A percentile compares a stretch with the other conserved stretches of the same genome.
Evolutionary conservation across 1,140 invertebrate species (phyloP).

Genomic region (Ooceraea biroi): DNA sequence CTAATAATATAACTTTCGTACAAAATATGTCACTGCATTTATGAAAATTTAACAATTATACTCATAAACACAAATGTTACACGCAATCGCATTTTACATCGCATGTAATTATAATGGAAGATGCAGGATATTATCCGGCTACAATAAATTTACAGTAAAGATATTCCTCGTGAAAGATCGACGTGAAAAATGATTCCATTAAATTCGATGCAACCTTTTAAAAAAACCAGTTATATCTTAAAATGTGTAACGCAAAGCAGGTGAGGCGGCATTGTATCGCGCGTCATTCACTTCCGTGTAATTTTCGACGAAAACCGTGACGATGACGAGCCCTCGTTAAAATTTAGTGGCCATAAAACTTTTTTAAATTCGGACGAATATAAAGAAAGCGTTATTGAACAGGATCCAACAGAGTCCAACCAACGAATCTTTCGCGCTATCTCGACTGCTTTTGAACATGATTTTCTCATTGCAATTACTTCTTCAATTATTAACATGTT

Average conservation of each 20-base stretch:
- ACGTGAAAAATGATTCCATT: neutral
- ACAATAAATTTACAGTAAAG: no score
- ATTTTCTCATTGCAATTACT: neutral
- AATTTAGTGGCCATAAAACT: neutral
- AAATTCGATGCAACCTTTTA: neutral
- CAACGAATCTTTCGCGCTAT: neutral
- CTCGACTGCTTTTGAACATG: neutral
- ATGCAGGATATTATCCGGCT: no score
- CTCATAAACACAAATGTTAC: no score
- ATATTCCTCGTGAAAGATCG: no score
- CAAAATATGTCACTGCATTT: no score
- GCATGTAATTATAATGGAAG: no score
- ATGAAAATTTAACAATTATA: no score
- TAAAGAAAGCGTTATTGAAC: neutral
- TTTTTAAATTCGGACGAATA: neutral
- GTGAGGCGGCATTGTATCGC: neutral
- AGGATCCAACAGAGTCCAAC: neutral
- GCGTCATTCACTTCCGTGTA: neutral
- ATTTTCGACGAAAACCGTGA: neutral
- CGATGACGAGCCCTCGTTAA: neutral
- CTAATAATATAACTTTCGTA: no score
- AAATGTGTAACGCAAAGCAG: neutral
- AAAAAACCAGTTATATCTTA: neutral
- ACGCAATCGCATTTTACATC: no score
- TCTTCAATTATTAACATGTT: neutral